Evolutionary conservation across 2,797 vertebrate genomes (phyloP).

Genomic region (Callimico goeldii): DNA sequence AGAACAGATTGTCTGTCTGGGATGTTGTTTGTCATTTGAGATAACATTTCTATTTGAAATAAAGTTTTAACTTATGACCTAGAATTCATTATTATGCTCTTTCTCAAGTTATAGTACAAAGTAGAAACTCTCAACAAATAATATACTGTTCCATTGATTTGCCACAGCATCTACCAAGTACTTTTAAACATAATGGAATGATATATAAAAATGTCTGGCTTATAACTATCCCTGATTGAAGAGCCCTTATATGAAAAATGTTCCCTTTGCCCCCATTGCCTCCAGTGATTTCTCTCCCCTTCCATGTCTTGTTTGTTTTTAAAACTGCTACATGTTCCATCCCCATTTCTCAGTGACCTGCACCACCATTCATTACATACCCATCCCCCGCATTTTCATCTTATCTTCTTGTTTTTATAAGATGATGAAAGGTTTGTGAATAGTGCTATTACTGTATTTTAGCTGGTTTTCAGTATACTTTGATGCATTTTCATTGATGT

Average conservation of each 20-base stretch:
- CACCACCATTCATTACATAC: neutral
- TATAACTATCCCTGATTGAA: neutral
- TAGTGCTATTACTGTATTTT: constrained; percentile 38
- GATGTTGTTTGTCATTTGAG: constrained; percentile 53
- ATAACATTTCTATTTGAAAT: constrained; percentile 65
- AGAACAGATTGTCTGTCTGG: constrained; percentile 48
- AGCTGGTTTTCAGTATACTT: constrained; percentile 34
- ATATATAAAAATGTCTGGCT: constrained; percentile 9
- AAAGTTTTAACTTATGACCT: constrained; percentile 55
- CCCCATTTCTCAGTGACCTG: neutral
- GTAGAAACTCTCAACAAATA: neutral
- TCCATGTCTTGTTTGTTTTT: neutral
- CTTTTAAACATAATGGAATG: constrained; percentile 39
- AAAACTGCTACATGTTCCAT: neutral
- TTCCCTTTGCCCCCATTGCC: neutral
- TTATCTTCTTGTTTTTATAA: constrained; percentile 52
- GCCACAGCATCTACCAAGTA: neutral
- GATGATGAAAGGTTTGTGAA: constrained; percentile 52
- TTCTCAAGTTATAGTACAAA: constrained; percentile 38
- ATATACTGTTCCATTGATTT: neutral
- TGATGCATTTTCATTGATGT: constrained; percentile 35
- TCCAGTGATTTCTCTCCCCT: neutral
- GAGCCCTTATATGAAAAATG: neutral
- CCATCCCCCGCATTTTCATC: neutral
- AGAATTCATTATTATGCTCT: constrained; percentile 54